phyloP scores from a whole-genome alignment of 2,113 vertebrate genomes.

The Amia ocellicauda region DNA sequence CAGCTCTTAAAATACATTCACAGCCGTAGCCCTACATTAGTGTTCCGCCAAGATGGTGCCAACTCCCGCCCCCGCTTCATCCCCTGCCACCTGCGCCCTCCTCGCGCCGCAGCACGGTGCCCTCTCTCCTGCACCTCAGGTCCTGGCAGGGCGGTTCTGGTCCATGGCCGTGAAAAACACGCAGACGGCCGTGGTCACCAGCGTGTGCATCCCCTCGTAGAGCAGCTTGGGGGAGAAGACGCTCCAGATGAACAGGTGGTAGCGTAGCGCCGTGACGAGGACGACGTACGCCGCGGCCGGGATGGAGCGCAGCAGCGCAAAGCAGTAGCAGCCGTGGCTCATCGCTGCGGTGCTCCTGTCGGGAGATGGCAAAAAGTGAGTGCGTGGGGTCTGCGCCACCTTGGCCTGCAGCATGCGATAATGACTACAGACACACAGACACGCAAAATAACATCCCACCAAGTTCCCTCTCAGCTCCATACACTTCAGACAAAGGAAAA shows the following conservation, averaged over 20 bases:
- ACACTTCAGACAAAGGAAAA: too few species aligned
- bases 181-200: conserved; percentile 77
- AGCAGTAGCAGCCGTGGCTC: conserved; percentile 83
- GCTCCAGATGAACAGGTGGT: conserved; percentile 97
- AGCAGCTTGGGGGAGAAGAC: conserved; percentile 96
- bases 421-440: too few species aligned
- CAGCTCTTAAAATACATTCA: too few species aligned
- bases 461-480: too few species aligned
- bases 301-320: conserved; percentile 77
- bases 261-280: conserved; percentile 83
- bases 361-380: conserved; percentile 24
- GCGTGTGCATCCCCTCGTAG: conserved; percentile 84
- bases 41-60: too few species aligned
- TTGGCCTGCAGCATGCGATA: background rate
- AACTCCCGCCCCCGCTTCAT: too few species aligned
- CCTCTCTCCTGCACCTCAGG: too few species aligned
- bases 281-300: conserved; percentile 77
- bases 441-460: too few species aligned
- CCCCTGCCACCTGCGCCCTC: too few species aligned
- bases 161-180: conserved; percentile 80
- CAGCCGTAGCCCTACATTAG: too few species aligned
- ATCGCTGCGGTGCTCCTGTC: conserved; percentile 70
- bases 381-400: background rate
- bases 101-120: background rate
- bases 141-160: conserved; percentile 52